Evolutionary conservation across 2,888 invertebrate species (phyloP).

Genomic region (Deroplatys truncata): DNA sequence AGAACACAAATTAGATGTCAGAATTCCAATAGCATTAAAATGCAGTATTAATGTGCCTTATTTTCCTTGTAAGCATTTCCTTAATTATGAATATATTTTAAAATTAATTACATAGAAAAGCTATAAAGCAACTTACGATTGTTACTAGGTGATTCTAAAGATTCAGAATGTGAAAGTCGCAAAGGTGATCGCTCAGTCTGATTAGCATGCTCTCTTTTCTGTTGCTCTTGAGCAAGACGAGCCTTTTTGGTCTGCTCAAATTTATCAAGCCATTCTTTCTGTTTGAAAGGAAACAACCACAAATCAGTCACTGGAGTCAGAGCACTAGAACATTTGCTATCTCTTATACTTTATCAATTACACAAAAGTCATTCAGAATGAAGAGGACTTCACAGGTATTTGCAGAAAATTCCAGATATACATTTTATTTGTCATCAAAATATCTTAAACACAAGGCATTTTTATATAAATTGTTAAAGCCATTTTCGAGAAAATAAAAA

Average conservation of each 20-base stretch:
- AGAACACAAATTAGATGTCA: neutral
- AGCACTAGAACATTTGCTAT: too few relatives aligned
- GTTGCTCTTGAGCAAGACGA: slow-evolving; percentile 59
- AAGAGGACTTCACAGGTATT: too few relatives aligned
- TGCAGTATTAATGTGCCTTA: neutral
- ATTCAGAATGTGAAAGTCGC: slow-evolving; percentile 40
- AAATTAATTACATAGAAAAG: neutral
- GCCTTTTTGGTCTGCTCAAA: slow-evolving; percentile 87
- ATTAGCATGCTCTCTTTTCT: slow-evolving; percentile 48
- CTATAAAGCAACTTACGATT: slow-evolving; percentile 40
- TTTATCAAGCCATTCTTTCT: slow-evolving; percentile 92
- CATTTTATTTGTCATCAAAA: too few relatives aligned
- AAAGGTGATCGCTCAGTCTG: slow-evolving; percentile 49
- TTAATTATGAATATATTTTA: neutral
- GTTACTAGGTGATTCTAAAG: slow-evolving; percentile 45
- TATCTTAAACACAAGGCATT: too few relatives aligned
- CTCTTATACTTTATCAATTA: too few relatives aligned
- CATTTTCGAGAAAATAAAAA: too few relatives aligned
- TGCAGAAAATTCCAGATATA: too few relatives aligned
- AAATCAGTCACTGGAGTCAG: slow-evolving; percentile 7
- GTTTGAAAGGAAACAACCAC: slow-evolving; percentile 25
- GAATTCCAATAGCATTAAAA: too few relatives aligned
- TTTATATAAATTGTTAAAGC: too few relatives aligned
- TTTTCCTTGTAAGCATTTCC: neutral
- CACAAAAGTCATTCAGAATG: too few relatives aligned